These are phyloP conservation scores for Lontra canadensis DNA, from an alignment of 2,113 vertebrate genomes.

Conservation along the genomic window DNA sequence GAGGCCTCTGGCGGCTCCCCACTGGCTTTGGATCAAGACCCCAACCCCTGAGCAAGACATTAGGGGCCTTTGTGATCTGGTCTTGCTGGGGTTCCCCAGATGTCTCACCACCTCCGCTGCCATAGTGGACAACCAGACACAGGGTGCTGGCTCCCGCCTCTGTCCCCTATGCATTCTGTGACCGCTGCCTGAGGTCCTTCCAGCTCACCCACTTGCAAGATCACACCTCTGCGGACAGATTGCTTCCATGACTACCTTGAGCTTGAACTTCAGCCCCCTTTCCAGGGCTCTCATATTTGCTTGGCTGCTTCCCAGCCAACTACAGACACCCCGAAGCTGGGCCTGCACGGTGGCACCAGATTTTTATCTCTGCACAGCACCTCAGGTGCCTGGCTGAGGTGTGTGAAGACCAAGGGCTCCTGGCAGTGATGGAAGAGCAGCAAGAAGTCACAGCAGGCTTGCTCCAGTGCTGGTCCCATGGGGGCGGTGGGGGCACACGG, in stretches of 20 bases:
- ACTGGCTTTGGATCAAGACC: background rate
- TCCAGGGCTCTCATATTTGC: background rate
- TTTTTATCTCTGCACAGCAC: background rate
- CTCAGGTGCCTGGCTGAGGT: background rate
- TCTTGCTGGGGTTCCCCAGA: background rate
- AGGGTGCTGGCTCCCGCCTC: accelerated
- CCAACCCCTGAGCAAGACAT: background rate
- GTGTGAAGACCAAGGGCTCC: background rate
- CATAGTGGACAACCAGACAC: background rate
- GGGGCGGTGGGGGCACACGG: background rate
- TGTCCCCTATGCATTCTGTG: background rate
- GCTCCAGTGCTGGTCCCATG: background rate
- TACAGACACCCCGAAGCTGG: background rate
- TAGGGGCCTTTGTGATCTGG: background rate
- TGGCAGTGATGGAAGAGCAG: background rate
- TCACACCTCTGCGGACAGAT: background rate
- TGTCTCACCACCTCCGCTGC: no score
- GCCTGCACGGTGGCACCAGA: background rate
- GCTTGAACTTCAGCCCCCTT: background rate
- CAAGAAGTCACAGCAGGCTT: background rate
- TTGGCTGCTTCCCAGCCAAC: background rate
- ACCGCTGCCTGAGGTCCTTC: background rate
- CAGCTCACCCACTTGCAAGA: background rate
- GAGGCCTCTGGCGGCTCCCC: background rate
- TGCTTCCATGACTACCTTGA: background rate